Evolutionary conservation across 2,888 invertebrate genomes (phyloP).

Genomic region (Tachina fera): DNA sequence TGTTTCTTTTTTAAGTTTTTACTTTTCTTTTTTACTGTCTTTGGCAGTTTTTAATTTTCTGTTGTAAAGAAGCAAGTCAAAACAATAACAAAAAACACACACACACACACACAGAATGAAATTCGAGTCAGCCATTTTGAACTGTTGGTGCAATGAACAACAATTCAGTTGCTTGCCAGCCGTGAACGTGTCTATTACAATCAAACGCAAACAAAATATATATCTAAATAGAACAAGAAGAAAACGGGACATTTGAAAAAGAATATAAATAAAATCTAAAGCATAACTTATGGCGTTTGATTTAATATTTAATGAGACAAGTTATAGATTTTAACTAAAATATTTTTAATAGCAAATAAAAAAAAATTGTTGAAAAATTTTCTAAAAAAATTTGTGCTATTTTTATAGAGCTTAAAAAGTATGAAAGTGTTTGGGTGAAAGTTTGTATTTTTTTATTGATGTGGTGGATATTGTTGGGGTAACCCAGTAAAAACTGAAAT

Average conservation of each 20-base stretch:
- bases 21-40: constrained; percentile 53
- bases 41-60: constrained; percentile 2
- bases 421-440: constrained; percentile 2
- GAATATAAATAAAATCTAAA: constrained; percentile 36
- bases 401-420: constrained; percentile 48
- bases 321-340: background rate
- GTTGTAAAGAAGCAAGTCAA: constrained; percentile 72
- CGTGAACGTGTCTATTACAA: constrained; percentile 75
- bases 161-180: constrained; percentile 78
- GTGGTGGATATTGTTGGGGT: constrained; percentile 35
- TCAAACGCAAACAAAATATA: constrained; percentile 28
- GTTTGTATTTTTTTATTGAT: constrained; percentile 34
- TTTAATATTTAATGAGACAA: constrained; percentile 10
- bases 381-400: constrained; percentile 39
- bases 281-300: constrained; percentile 37
- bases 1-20: constrained; percentile 15
- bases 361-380: constrained; percentile 1
- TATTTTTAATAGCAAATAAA: background rate
- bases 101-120: constrained; percentile 54
- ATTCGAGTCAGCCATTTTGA: constrained; percentile 73
- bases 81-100: constrained; percentile 72
- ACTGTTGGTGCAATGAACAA: constrained; percentile 48
- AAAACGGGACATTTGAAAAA: constrained; percentile 34
- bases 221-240: background rate
- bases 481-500: constrained; percentile 67